Evolutionary conservation across 2,888 invertebrate genomes (phyloP), one percentile per base, ranked within the genome.

Genomic region (Drosophila sordidula): DNA sequence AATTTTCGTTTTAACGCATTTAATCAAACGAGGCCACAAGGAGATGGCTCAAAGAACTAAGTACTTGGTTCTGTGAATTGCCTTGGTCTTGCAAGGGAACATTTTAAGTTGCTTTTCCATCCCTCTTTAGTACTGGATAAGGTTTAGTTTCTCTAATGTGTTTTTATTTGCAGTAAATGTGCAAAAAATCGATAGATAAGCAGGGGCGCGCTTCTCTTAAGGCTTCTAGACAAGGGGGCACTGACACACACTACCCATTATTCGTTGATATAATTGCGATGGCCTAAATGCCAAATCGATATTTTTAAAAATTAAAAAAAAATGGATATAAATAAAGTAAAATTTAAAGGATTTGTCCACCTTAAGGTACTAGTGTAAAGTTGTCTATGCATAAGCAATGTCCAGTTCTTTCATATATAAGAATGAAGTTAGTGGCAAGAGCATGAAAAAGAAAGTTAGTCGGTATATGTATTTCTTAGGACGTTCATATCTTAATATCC

Each of bases 1-100:
- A 86, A 89, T 89, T 87, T 89, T 80, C 78, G 71, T 87, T 87
- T 87, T 87, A 90, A 87, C 89, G 86, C 78, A 89, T 86, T 89
- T 86, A 83, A 86, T 86, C 87, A 80, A 75, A 64, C 72, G 58
- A 69, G 63, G 34, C 65, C 77, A 71, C 57, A 65, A 42, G 54
- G 52, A 46, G 45, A 26, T 38, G 46, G 55, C 54, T 32, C 11
- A 32, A 11, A 61, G 58, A n/a, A n/a, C n/a, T n/a, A n/a, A 51
- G 51, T 25, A 32, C 67, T 58, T 41, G 47, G 51, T 55, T 51
- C 41, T 51, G 47, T 41, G 64, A 58, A 55, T n/a, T n/a, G n/a
- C n/a, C n/a, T n/a, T n/a, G n/a, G n/a, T n/a, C 11, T 9, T 4
- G 52, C 42, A 25, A 39, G 52, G 59, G 74, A 36, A 32, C 59